Evolutionary conservation across 2,113 vertebrate species (phyloP).

Genomic region (Alectura lathami): DNA sequence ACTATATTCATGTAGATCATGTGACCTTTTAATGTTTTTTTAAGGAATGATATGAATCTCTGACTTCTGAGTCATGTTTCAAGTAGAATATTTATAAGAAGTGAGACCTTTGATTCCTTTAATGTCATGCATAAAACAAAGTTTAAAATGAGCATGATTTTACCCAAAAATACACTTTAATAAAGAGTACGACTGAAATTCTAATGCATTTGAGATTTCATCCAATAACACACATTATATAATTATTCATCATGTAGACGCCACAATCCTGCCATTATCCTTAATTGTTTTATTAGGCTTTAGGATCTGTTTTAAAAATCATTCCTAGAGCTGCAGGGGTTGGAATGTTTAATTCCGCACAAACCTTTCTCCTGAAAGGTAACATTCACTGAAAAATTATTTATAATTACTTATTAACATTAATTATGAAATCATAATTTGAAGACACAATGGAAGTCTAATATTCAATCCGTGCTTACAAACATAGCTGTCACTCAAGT

Average conservation of each 20-base stretch:
- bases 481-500: neutral
- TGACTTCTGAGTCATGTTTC: rapidly evolving
- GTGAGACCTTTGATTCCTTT: neutral
- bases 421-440: neutral
- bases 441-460: neutral
- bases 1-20: neutral
- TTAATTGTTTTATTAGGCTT: slow-evolving; percentile 28
- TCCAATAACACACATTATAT: neutral
- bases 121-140: neutral
- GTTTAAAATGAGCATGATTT: neutral
- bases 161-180: slow-evolving; percentile 28
- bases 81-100: neutral
- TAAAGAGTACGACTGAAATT: neutral
- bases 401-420: neutral
- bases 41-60: neutral
- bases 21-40: neutral
- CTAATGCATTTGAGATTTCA: slow-evolving; percentile 11
- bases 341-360: neutral
- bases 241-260: neutral
- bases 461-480: neutral
- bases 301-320: slow-evolving; percentile 3
- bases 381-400: neutral
- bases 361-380: neutral
- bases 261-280: neutral
- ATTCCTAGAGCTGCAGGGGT: neutral